Evolutionary conservation across 2,888 invertebrate species (phyloP), one percentile per base, ranked within the genome.

Genomic region (Oxytorus armatus): DNA sequence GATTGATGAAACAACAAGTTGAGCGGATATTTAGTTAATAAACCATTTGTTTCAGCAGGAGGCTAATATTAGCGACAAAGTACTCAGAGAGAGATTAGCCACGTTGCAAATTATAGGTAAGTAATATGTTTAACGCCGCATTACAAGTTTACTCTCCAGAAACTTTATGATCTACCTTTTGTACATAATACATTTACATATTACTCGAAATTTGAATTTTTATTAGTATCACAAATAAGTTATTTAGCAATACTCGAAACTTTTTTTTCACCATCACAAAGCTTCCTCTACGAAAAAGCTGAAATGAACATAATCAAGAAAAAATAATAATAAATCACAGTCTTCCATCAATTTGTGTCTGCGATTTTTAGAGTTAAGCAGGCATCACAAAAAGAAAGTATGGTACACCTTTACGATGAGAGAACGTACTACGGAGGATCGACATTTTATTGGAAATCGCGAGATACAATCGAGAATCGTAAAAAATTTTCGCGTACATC

Each of bases 291-390:
- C 3, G 44, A 7, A 21, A 10, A 10, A 18, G 21, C 3, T 18
- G 21, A 10, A 49, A 8, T 1, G 14, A 47, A 47, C 1, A 16
- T 16, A 4, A n/a, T n/a, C n/a, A n/a, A n/a, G n/a, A n/a, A n/a
- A n/a, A n/a, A n/a, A n/a, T n/a, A n/a, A n/a, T n/a, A n/a, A n/a
- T n/a, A n/a, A n/a, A n/a, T n/a, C n/a, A n/a, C n/a, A n/a, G n/a
- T n/a, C n/a, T n/a, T n/a, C n/a, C n/a, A n/a, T n/a, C n/a, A n/a
- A n/a, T n/a, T n/a, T n/a, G n/a, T n/a, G n/a, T n/a, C n/a, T n/a
- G n/a, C n/a, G n/a, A n/a, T n/a, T n/a, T n/a, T n/a, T 47, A 91
- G 91, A 90, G 5, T 16, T 87, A 4, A 90, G 90, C 77, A 88
- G 87, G 80, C 90, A 91, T 79, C 82, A 81, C 25, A 82, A 79